A percentile compares a stretch with the other conserved stretches of the same genome.
These are phyloP conservation scores for Phasianus colchicus DNA, from an alignment of 2,113 vertebrate genomes.

Conservation along the genomic window DNA sequence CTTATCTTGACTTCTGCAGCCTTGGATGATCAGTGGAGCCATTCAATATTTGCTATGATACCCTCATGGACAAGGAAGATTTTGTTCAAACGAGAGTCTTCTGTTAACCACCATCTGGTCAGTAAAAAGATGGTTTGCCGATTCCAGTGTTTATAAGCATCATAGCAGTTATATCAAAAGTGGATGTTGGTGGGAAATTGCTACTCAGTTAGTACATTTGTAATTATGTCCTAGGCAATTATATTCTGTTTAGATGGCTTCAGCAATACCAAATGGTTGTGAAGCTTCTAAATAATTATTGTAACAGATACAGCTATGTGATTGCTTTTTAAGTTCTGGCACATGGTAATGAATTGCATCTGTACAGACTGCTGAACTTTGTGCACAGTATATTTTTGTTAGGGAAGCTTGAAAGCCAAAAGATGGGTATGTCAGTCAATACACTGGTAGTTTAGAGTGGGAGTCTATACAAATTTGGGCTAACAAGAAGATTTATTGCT, in stretches of 20 bases:
- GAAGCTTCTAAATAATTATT: neutral
- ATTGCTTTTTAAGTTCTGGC: neutral
- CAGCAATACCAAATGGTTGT: neutral
- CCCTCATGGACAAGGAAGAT: conserved; percentile 65
- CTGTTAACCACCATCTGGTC: conserved; percentile 30
- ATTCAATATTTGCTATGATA: conserved; percentile 74
- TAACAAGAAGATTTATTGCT: neutral
- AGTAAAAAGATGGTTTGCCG: conserved; percentile 17
- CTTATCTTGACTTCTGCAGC: conserved; percentile 70
- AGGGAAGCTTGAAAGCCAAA: neutral
- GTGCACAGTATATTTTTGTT: neutral
- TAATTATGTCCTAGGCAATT: neutral
- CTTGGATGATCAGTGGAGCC: conserved; percentile 55
- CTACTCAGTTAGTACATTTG: neutral
- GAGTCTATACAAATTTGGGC: neutral
- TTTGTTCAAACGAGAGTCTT: conserved; percentile 71
- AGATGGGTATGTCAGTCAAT: neutral
- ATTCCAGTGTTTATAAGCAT: neutral
- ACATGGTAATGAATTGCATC: neutral
- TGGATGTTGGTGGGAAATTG: neutral
- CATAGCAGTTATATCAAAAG: neutral
- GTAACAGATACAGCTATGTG: neutral
- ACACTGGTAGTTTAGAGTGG: neutral
- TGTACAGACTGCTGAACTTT: neutral
- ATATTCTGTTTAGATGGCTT: neutral